phyloP scores from a whole-genome alignment of 1,140 invertebrate species.

The Drosophila pandora region DNA sequence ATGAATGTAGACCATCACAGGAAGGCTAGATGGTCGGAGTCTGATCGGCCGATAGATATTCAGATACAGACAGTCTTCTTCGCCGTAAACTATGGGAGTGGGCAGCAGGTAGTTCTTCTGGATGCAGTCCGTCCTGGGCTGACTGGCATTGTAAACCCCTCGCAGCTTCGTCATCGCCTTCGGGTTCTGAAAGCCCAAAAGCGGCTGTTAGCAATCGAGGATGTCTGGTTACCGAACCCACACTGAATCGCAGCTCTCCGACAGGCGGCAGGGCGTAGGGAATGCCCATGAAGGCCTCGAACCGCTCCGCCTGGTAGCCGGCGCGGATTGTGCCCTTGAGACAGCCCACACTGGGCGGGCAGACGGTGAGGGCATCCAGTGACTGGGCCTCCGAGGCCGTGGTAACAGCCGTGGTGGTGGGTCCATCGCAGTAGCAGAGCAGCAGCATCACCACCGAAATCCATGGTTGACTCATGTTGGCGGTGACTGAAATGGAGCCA shows the following conservation, averaged over 20 bases:
- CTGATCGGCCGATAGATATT: constrained; percentile 86
- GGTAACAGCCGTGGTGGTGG: not conserved
- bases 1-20: constrained; percentile 84
- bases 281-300: constrained; percentile 79
- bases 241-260: constrained; percentile 67
- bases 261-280: constrained; percentile 78
- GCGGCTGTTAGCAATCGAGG: too few species aligned
- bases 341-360: constrained; percentile 60
- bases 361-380: constrained; percentile 49
- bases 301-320: constrained; percentile 58
- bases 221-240: constrained; percentile 27
- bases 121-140: constrained; percentile 65
- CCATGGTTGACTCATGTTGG: constrained; percentile 27
- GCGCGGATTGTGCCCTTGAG: constrained; percentile 59
- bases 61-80: constrained; percentile 87
- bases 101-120: constrained; percentile 81
- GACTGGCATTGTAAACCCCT: constrained; percentile 63
- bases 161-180: constrained; percentile 56
- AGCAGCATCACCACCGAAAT: constrained; percentile 1
- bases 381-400: constrained; percentile 1
- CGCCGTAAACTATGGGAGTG: constrained; percentile 62
- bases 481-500: constrained; percentile 8
- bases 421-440: constrained; percentile 18
- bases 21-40: constrained; percentile 42
- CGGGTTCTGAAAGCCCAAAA: constrained; percentile 57